phyloP scores from a whole-genome alignment of 2,888 invertebrate genomes.

The Lasioglossum morio region DNA sequence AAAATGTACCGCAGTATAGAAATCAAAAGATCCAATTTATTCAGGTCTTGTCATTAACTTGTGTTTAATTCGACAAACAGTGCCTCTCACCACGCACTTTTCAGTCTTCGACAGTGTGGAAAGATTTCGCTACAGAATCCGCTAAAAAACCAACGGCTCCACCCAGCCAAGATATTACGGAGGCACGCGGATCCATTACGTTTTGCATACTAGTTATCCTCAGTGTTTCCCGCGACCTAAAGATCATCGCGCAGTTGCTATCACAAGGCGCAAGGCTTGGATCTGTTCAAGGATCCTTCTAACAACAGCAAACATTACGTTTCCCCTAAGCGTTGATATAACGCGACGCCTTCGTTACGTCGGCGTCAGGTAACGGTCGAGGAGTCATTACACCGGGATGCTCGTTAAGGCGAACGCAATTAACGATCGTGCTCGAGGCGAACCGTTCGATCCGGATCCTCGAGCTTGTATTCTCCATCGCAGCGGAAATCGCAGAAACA shows the following conservation, averaged over 20 bases:
- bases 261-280: constrained; percentile 8
- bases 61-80: neutral
- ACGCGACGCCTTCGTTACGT: constrained; percentile 47
- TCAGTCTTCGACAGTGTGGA: neutral
- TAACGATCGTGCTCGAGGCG: constrained; percentile 18
- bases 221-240: constrained; percentile 14
- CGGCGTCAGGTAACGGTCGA: constrained; percentile 36
- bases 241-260: constrained; percentile 23
- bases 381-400: constrained; percentile 16
- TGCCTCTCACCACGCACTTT: neutral
- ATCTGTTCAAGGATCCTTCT: constrained; percentile 53
- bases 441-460: neutral
- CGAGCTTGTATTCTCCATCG: neutral
- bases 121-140: neutral
- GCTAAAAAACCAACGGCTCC: neutral
- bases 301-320: constrained; percentile 32
- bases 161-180: constrained; percentile 25
- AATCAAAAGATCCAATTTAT: too few species aligned
- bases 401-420: constrained; percentile 38
- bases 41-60: neutral
- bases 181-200: constrained; percentile 20
- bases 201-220: constrained; percentile 17
- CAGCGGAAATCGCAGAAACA: neutral
- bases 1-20: neutral
- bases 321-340: constrained; percentile 28